These are phyloP conservation scores for Bungarus multicinctus DNA, from an alignment of 2,113 vertebrate species.

Conservation along the genomic window DNA sequence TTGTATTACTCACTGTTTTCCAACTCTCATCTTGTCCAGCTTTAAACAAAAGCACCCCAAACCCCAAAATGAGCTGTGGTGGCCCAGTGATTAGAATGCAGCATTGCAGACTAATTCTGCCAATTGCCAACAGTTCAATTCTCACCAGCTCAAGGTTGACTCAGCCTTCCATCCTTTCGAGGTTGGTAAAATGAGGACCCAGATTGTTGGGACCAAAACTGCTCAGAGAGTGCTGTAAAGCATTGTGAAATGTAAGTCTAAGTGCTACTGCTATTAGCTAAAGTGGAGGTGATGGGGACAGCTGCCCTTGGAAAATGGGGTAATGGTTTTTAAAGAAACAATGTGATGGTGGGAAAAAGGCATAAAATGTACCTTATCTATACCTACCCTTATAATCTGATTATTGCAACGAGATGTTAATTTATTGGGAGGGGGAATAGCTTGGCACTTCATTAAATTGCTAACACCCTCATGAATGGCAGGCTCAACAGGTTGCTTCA, in stretches of 20 bases:
- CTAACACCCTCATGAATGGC: constrained; percentile 72
- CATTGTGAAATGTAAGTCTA: not conserved
- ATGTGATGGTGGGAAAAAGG: not conserved
- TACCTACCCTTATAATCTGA: constrained; percentile 79
- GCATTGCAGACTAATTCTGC: not conserved
- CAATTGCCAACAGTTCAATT: not conserved
- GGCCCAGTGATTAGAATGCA: not conserved
- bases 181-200: not conserved
- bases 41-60: not conserved
- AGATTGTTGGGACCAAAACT: not conserved
- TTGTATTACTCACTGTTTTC: not conserved
- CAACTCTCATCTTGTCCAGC: not conserved
- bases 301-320: not conserved
- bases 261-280: not conserved
- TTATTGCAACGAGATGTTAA: constrained; percentile 80
- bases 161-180: not conserved
- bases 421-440: constrained; percentile 67
- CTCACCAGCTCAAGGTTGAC: not conserved
- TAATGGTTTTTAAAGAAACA: constrained; percentile 66
- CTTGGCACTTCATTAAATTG: constrained; percentile 76
- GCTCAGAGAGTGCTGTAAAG: not conserved
- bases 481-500: constrained; percentile 77
- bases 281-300: not conserved
- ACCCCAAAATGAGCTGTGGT: not conserved
- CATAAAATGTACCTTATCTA: constrained; percentile 67